Evolutionary conservation across 2,797 vertebrate species (phyloP).

Genomic region (Urocyon cinereoargenteus): DNA sequence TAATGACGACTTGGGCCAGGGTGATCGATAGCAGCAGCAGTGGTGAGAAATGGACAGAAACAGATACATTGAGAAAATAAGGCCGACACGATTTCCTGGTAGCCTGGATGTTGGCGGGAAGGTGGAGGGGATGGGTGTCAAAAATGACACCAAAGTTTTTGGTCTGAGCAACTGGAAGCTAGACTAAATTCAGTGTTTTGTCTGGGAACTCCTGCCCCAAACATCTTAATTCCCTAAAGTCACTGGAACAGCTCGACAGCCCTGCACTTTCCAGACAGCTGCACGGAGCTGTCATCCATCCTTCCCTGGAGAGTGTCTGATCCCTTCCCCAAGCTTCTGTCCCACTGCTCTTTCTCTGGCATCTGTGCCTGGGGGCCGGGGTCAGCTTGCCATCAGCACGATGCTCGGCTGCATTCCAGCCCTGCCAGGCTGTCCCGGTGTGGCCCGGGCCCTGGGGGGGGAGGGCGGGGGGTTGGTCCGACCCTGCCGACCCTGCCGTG

Average conservation of each 20-base stretch:
- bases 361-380: not conserved
- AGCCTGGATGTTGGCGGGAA: not conserved
- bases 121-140: not conserved
- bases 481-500: not conserved
- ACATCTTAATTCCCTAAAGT: conserved; percentile 78
- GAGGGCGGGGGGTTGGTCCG: not conserved
- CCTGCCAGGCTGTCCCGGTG: rapidly evolving
- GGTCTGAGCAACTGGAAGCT: conserved; percentile 61
- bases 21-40: not conserved
- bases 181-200: conserved; percentile 69
- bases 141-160: not conserved
- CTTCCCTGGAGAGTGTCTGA: conserved; percentile 67
- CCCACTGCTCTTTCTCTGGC: not conserved
- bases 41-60: not conserved
- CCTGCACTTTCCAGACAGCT: conserved; percentile 74
- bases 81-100: not conserved
- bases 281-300: conserved; percentile 54
- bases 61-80: not conserved
- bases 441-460: not conserved
- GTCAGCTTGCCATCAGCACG: not conserved
- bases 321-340: not conserved
- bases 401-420: not conserved
- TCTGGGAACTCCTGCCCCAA: conserved; percentile 73
- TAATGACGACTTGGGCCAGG: not conserved
- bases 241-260: conserved; percentile 56